Percentiles rank a stretch among this genome's conserved stretches.
Conservation (phyloP, 2,888 invertebrate species). For the Drosophila kambysellisi region DNA sequence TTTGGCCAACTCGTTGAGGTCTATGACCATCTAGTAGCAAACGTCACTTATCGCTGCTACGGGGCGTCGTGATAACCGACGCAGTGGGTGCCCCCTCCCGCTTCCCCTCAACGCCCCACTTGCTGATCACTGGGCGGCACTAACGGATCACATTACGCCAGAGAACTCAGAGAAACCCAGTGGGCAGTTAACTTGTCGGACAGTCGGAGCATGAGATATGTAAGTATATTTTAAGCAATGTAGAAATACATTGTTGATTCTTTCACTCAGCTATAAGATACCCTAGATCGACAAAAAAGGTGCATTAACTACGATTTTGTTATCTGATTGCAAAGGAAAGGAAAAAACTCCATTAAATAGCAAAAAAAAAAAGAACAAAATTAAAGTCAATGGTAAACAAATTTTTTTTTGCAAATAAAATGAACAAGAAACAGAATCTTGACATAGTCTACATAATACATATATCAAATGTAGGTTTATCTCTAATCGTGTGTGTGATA, state of each 20-base stretch:
- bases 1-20: slow-evolving; percentile 45
- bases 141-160: slow-evolving; percentile 61
- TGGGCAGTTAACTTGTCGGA: slow-evolving; percentile 57
- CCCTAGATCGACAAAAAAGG: background rate
- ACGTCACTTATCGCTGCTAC: slow-evolving; percentile 48
- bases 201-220: slow-evolving; percentile 55
- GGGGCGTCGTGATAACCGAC: slow-evolving; percentile 39
- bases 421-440: background rate
- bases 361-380: background rate
- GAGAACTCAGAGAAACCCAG: slow-evolving; percentile 34
- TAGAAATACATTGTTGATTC: background rate
- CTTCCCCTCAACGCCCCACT: background rate
- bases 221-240: slow-evolving; percentile 25
- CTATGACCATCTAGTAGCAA: slow-evolving; percentile 53
- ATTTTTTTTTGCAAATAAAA: background rate
- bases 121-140: slow-evolving; percentile 36
- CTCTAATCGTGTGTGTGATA: background rate
- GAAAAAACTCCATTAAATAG: background rate
- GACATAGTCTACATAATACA: background rate
- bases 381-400: background rate
- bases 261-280: slow-evolving; percentile 2
- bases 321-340: background rate
- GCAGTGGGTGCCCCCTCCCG: slow-evolving; percentile 24
- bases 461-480: background rate
- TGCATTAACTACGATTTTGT: background rate